Percentiles rank a stretch among this genome's conserved stretches.
These are phyloP conservation scores for Magallana gigas DNA, from an alignment of 1,140 invertebrate genomes.

Conservation along the genomic window DNA sequence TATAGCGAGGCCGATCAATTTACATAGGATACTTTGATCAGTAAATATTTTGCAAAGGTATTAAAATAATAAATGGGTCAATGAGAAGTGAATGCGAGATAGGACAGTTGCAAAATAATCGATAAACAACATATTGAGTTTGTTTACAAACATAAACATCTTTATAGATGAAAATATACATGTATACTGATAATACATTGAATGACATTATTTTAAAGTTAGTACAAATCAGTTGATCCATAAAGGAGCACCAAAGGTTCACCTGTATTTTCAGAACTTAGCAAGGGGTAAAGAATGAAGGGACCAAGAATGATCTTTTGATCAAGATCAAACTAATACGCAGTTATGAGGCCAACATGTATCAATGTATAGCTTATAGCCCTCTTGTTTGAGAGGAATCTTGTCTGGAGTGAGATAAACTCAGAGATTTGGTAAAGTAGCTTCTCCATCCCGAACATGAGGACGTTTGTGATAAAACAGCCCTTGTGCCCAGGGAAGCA, in stretches of 20 bases:
- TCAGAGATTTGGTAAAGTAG: not conserved
- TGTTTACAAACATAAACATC: too few relatives aligned
- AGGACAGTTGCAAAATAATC: not conserved
- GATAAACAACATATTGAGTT: too few relatives aligned
- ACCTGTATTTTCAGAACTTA: not conserved
- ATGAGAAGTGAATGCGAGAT: not conserved
- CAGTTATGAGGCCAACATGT: not conserved
- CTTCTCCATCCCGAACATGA: not conserved
- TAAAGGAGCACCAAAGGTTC: too few relatives aligned
- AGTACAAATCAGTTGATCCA: too few relatives aligned
- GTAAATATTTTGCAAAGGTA: not conserved
- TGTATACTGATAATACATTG: too few relatives aligned
- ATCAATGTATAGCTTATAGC: not conserved
- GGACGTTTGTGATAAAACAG: constrained; percentile 23
- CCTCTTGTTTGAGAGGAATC: constrained; percentile 10
- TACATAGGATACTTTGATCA: not conserved
- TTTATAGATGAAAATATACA: too few relatives aligned
- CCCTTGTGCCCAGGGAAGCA: not conserved
- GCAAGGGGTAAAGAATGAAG: not conserved
- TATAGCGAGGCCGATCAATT: not conserved
- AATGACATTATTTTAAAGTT: too few relatives aligned
- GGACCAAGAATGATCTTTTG: not conserved
- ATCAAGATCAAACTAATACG: constrained; percentile 17
- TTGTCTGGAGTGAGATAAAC: constrained; percentile 19
- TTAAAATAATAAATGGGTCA: not conserved